Percentiles rank a stretch among this genome's conserved stretches.
Conservation (phyloP, 1,140 invertebrate genomes). For the Heterodera carotae region DNA sequence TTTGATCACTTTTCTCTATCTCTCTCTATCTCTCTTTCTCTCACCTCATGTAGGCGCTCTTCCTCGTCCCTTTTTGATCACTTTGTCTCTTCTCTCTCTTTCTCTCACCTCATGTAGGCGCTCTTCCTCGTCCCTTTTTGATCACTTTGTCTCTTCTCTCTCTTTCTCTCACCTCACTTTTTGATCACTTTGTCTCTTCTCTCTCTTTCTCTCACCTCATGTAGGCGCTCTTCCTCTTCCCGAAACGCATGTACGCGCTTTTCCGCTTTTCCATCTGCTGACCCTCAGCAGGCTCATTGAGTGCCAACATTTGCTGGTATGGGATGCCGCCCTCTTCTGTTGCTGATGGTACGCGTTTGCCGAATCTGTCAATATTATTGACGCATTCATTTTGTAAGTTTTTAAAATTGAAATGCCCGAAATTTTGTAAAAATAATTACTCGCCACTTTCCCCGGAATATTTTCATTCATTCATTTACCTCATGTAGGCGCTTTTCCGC, state of each 20-base stretch:
- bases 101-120: no score
- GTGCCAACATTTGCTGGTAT: background rate
- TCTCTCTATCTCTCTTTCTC: no score
- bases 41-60: no score
- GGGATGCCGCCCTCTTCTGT: slow-evolving; percentile 4
- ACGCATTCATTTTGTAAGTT: background rate
- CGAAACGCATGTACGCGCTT: slow-evolving; percentile 42
- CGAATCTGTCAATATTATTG: slow-evolving; percentile 37
- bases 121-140: no score
- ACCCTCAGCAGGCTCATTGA: background rate
- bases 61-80: no score
- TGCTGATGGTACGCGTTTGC: slow-evolving; percentile 31
- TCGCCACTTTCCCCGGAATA: background rate
- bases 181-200: background rate
- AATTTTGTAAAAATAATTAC: background rate
- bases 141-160: background rate
- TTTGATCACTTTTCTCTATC: no score
- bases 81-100: no score
- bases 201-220: slow-evolving; percentile 37
- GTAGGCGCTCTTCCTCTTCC: slow-evolving; percentile 42
- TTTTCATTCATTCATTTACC: no score
- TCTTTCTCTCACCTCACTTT: slow-evolving; percentile 39
- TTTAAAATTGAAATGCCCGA: background rate
- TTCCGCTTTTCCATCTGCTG: slow-evolving; percentile 40
- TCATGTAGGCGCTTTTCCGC: slow-evolving; percentile 42